These are phyloP conservation scores for Morinoia aosen DNA, from an alignment of 2,888 invertebrate genomes.

Conservation along the genomic window DNA sequence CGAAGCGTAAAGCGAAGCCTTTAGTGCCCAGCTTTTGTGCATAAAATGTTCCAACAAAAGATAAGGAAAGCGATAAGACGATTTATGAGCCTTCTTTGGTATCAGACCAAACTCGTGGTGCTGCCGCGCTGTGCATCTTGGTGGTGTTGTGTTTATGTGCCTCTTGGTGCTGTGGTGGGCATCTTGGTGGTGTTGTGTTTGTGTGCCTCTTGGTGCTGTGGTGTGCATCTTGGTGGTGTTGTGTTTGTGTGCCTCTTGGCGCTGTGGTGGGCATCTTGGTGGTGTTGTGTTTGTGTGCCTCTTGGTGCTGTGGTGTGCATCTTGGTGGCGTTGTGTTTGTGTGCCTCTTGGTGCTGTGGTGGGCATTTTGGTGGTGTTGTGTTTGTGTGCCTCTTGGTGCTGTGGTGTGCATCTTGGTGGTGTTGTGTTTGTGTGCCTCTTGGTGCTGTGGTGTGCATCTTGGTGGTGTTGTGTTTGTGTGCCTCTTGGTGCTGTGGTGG, in stretches of 20 bases:
- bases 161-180: neutral
- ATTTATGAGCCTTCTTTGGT: neutral
- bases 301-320: neutral
- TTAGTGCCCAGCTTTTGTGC: neutral
- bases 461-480: no score
- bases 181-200: neutral
- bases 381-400: neutral
- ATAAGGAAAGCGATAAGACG: conserved; percentile 31
- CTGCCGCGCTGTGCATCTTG: neutral
- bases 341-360: neutral
- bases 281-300: neutral
- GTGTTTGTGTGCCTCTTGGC: no score
- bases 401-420: neutral
- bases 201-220: no score
- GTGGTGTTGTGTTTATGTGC: neutral
- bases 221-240: no score
- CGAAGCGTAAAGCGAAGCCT: conserved; percentile 7
- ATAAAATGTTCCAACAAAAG: conserved; percentile 20
- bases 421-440: no score
- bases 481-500: no score
- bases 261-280: no score
- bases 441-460: no score
- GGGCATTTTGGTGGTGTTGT: neutral
- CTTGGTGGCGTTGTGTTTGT: neutral
- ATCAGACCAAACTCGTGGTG: neutral